Percentiles rank a stretch among this genome's conserved stretches.
phyloP scores from a whole-genome alignment of 1,140 invertebrate genomes.

The Apis mellifera region DNA sequence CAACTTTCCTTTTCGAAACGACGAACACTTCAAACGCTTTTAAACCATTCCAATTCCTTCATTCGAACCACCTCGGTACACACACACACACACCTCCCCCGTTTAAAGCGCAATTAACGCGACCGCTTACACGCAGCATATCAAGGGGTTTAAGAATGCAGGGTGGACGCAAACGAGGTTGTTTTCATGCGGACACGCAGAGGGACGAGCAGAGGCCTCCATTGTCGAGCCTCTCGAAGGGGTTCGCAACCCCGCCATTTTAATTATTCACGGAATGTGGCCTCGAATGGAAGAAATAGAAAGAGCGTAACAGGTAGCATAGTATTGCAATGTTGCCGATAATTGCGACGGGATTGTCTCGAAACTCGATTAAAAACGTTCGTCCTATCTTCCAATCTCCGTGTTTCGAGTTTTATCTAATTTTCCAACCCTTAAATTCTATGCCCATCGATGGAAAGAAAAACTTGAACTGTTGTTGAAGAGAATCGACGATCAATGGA shows the following conservation, averaged over 20 bases:
- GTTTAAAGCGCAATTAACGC: slow-evolving; percentile 19
- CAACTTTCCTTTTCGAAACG: neutral
- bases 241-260: slow-evolving; percentile 6
- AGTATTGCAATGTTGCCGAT: no score
- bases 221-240: neutral
- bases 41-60: neutral
- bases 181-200: neutral
- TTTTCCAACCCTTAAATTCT: no score
- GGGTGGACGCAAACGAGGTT: neutral
- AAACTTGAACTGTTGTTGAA: no score
- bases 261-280: slow-evolving; percentile 2
- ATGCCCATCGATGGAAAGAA: no score
- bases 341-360: no score
- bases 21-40: neutral
- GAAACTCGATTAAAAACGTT: no score
- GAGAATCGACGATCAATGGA: no score
- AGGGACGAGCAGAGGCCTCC: neutral
- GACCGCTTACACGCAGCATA: neutral
- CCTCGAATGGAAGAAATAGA: neutral
- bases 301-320: slow-evolving; percentile 38
- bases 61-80: neutral
- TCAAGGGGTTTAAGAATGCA: neutral
- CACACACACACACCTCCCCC: no score
- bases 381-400: no score
- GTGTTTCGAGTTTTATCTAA: no score